A percentile compares a stretch with the other conserved stretches of the same genome.
These are phyloP conservation scores for Rhynchopsitta pachyrhyncha DNA, from an alignment of 2,113 vertebrate genomes.

Conservation along the genomic window DNA sequence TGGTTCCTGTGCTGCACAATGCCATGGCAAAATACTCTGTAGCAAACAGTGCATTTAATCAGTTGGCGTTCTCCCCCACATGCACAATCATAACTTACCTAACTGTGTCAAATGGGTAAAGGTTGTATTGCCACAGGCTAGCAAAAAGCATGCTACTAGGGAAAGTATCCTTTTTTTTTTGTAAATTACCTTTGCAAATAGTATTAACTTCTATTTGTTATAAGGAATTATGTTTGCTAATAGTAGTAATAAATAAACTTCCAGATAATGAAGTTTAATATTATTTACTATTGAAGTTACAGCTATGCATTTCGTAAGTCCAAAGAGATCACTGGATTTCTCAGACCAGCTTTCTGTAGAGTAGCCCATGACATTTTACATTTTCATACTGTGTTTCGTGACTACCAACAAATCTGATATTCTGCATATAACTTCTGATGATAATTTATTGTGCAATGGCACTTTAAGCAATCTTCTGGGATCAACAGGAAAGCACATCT, in stretches of 20 bases:
- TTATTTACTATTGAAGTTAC: neutral
- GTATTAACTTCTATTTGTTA: neutral
- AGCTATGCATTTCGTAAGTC: neutral
- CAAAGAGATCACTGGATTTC: neutral
- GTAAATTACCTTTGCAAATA: neutral
- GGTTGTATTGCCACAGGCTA: neutral
- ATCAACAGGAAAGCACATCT: neutral
- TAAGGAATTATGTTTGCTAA: neutral
- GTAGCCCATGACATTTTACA: neutral
- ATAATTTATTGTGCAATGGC: neutral
- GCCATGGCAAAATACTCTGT: neutral
- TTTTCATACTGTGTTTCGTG: neutral
- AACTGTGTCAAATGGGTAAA: neutral
- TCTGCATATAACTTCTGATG: neutral
- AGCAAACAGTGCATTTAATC: neutral
- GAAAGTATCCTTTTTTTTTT: rapidly evolving
- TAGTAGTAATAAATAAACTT: neutral
- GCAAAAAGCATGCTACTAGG: neutral
- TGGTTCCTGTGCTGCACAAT: neutral
- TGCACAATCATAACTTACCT: neutral
- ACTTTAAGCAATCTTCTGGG: neutral
- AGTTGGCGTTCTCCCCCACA: neutral
- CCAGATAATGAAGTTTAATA: neutral
- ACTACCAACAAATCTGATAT: neutral
- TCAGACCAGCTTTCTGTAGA: neutral